Evolutionary conservation across 1,140 invertebrate species (phyloP), one percentile per base, ranked within the genome.

Genomic region (Habropoda laboriosa): DNA sequence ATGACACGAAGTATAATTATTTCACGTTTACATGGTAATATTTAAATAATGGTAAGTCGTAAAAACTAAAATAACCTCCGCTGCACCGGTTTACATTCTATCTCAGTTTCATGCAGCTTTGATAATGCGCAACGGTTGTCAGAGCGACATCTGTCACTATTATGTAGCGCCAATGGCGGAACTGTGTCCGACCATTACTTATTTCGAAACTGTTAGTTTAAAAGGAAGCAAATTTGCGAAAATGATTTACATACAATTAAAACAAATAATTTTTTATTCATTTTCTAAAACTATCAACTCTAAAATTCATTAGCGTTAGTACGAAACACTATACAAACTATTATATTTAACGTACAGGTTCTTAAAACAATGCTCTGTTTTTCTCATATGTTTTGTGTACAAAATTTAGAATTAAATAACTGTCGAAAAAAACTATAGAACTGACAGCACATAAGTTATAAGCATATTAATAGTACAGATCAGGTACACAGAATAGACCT

Each of bases 41-140:
- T 30, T 27, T 67, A 27, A 6, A 5, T 4, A 16, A 21, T 8
- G 32, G 18, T 45, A 13, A 67, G 7, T 55, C 10, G 16, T 27
- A 64, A 55, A 35, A 40, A 21, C 3, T 66, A 2, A 27, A 47
- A n/a, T 70, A 70, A 60, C 63, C 63, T 68, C 16, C 21, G 35
- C 30, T 27, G 16, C 16, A 24, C 12, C 21, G 7, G 0, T 58
- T 40, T 67, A 7, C 3, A 61, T 27, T 45, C 5, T 24, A 2
- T 24, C 8, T 6, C 27, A 30, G 7, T 30, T 63, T 49, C 38
- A 24, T 30, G 32, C 1, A n/a, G 4, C 40, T 12, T 8, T 57
- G 51, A 32, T 16, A 58, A 3, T 45, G 0, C 3, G 10, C 18
- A 32, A n/a, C 63, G 21, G 21, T 72, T 42, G 5, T 68, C 16